A percentile compares a stretch with the other conserved stretches of the same genome.
Evolutionary conservation across 2,888 invertebrate species (phyloP).

Genomic region (Drosophila mimetica): DNA sequence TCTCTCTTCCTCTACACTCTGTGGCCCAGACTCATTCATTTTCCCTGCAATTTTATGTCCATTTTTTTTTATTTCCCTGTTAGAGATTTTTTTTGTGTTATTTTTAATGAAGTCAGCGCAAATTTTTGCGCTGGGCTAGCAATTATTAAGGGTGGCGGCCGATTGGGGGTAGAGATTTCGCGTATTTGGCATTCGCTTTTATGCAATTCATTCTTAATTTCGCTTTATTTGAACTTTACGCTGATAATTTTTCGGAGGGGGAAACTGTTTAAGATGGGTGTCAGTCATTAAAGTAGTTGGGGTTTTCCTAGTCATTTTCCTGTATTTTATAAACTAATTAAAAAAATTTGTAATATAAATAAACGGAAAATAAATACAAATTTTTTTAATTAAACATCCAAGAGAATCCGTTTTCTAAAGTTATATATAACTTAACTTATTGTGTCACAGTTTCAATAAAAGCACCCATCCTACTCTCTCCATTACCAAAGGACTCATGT

Average conservation of each 20-base stretch:
- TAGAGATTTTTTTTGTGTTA: constrained; percentile 22
- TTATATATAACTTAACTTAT: not conserved
- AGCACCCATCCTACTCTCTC: not conserved
- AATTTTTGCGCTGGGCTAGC: constrained; percentile 65
- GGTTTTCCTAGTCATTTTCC: too few relatives aligned
- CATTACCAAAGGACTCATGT: not conserved
- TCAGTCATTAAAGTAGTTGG: not conserved
- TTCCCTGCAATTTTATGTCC: constrained; percentile 61
- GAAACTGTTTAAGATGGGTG: not conserved
- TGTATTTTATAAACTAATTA: too few relatives aligned
- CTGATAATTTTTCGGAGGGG: constrained; percentile 6
- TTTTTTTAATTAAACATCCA: too few relatives aligned
- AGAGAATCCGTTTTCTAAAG: too few relatives aligned
- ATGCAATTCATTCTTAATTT: constrained; percentile 67
- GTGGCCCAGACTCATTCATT: constrained; percentile 72
- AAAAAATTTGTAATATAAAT: too few relatives aligned
- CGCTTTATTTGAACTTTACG: constrained; percentile 40
- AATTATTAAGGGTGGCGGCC: constrained; percentile 28
- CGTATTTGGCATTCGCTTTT: constrained; percentile 51
- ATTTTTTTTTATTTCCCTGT: constrained; percentile 24
- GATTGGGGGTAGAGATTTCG: constrained; percentile 17
- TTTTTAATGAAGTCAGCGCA: constrained; percentile 73
- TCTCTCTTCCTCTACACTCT: constrained; percentile 27
- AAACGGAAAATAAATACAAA: too few relatives aligned
- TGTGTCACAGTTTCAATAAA: not conserved